These are phyloP conservation scores for Perognathus longimembris DNA, from an alignment of 2,113 vertebrate genomes.

Conservation along the genomic window DNA sequence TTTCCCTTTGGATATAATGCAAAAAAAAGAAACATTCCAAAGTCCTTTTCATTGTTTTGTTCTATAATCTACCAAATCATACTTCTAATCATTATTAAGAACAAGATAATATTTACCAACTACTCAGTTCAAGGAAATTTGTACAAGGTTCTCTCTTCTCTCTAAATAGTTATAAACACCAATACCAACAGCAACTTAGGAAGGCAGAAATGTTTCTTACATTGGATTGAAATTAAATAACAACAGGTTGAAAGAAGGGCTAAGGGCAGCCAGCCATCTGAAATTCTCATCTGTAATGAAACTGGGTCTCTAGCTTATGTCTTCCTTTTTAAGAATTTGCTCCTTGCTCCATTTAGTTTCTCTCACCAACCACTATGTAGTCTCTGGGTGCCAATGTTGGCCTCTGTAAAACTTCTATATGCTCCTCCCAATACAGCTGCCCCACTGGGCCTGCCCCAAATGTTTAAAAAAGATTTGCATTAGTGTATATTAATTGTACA, in stretches of 20 bases:
- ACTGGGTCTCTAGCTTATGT: not conserved
- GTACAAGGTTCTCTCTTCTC: slow-evolving; percentile 1
- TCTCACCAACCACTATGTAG: not conserved
- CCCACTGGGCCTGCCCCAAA: not conserved
- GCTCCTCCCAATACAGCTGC: not conserved
- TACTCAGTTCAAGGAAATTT: not conserved
- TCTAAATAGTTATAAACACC: not conserved
- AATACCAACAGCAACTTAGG: slow-evolving; percentile 19
- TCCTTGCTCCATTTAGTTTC: not conserved
- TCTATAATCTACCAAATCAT: slow-evolving; percentile 10
- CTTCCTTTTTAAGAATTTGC: not conserved
- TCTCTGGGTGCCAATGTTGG: not conserved
- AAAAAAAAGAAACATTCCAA: not conserved
- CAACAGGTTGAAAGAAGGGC: not conserved
- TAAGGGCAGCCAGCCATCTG: not conserved
- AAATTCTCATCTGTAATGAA: not conserved
- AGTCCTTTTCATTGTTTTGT: not conserved
- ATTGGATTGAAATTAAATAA: slow-evolving; percentile 33
- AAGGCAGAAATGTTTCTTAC: slow-evolving; percentile 19
- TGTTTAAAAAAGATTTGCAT: not conserved
- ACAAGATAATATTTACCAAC: not conserved
- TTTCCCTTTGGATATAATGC: not conserved
- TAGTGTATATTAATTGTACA: no score
- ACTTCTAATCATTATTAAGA: not conserved
- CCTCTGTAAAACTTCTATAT: not conserved